Evolutionary conservation across 2,888 invertebrate genomes (phyloP), one percentile per base, ranked within the genome.

Genomic region (Heliconius hortense): DNA sequence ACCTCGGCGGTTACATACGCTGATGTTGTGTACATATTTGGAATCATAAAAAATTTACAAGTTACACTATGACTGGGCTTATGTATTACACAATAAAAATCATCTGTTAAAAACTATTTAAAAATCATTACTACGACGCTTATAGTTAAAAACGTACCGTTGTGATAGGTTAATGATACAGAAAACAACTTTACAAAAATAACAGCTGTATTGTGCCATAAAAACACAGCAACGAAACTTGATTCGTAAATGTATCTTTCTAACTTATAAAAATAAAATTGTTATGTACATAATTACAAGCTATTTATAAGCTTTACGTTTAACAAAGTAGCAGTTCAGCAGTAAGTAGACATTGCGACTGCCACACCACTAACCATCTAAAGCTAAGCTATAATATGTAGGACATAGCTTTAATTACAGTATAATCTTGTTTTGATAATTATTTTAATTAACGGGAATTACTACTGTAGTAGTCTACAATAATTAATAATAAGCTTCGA

Each of bases 271-370:
- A 76, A 76, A 71, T 73, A 70, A 73, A 71, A 66, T 73, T 48
- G 31, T 60, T 75, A 75, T 77, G n/a, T 75, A 77, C 75, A 77
- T 75, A 69, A 75, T 75, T 77, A 77, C 69, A 77, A 72, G 74
- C 72, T 75, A 75, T 74, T 75, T 64, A 70, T 70, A 76, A 59
- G 59, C 60, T 69, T 53, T 48, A 68, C 56, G 67, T 69, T 64
- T 43, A 70, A 73, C 21, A 71, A 64, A 64, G 66, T 70, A 43
- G 56, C 60, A 35, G 64, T 71, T 35, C 26, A 60, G 28, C 24
- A 71, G 60, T 71, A 60, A 43, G 35, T 59, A 62, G 39, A 71
- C 31, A 69, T 69, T 69, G 31, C n/a, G 56, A 69, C 31, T 56
- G 69, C 67, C 66, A 74, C 26, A 74, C 18, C 48, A 39, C 69